A percentile compares a stretch with the other conserved stretches of the same genome.
Conservation (phyloP, 2,888 invertebrate genomes). For the Coecobrya sp. region DNA sequence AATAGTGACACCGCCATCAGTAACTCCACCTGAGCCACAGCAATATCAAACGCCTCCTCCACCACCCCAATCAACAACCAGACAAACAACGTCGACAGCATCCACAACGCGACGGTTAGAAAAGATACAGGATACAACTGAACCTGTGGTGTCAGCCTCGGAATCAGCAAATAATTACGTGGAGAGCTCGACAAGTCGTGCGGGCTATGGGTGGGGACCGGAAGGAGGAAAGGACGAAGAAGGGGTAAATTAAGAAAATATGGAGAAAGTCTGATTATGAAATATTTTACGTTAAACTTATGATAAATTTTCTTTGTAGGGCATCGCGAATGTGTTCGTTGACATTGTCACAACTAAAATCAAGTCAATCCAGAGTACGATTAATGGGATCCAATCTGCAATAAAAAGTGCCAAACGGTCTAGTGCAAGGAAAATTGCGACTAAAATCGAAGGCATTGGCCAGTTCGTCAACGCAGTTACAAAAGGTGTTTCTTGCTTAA, state of each 20-base stretch:
- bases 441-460: slow-evolving; percentile 81
- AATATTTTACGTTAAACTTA: too few relatives aligned
- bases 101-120: slow-evolving; percentile 1
- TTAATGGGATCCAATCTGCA: slow-evolving; percentile 76
- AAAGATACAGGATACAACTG: slow-evolving; percentile 47
- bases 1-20: slow-evolving; percentile 12
- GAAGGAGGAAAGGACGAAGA: slow-evolving; percentile 52
- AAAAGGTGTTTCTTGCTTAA: slow-evolving; percentile 81
- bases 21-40: slow-evolving; percentile 24
- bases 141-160: slow-evolving; percentile 46
- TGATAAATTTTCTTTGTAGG: background rate
- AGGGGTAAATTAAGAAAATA: slow-evolving; percentile 29
- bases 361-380: slow-evolving; percentile 73
- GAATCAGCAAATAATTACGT: slow-evolving; percentile 48
- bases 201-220: slow-evolving; percentile 69
- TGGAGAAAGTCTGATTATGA: background rate
- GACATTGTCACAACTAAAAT: slow-evolving; percentile 74
- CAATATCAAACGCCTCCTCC: slow-evolving; percentile 44
- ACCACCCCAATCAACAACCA: slow-evolving; percentile 22
- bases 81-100: background rate
- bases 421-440: slow-evolving; percentile 80
- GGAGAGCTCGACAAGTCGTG: slow-evolving; percentile 59
- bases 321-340: slow-evolving; percentile 73
- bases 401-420: slow-evolving; percentile 76
- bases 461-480: slow-evolving; percentile 79